Base-by-base conservation (phyloP, 2,113 vertebrate genomes). In the Alligator mississippiensis region DNA sequence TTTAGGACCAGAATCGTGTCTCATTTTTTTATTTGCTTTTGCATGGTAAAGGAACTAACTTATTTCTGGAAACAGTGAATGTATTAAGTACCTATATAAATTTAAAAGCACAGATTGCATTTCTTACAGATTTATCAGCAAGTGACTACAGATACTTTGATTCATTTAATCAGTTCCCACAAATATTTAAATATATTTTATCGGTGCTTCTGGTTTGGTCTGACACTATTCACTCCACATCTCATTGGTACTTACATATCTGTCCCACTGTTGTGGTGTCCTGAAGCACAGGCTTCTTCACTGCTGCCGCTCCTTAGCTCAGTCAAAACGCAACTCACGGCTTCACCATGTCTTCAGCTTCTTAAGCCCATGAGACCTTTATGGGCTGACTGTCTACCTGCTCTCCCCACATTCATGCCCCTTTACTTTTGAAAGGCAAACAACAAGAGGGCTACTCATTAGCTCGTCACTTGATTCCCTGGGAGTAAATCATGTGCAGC, bases 321-420 rank as follows among this genome's bases (percentile, higher is more conserved):
- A 80, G 85, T 21, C 0, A 0, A 93, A 62, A 85, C 1, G 15
- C 47, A 17, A 59, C 80, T 82, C 0, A 0, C 9, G 47, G n/a
- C 21, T 38, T 82, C 62, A 87, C 15, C 54, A 68, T 80, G 72
- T 30, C 76, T 78, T 55, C 1, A 3, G 28, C 22, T n/a, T 60
- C 60, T 70, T 25, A 64, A 17, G 14, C 14, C 12, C 70, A 25
- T 13, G 6, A 22, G 70, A 72, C 38, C 21, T 72, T 72, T 66
- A 28, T 1, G 1, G 22, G 79, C 47, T 18, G 57, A 75, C 30
- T 34, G 14, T 6, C 66, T 34, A 47, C 78, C 82, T 76, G 77
- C 79, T 83, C 77, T 94, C 68, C 80, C 30, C 82, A 78, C 60
- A 30, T 34, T 6, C 24, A 54, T 1, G 2, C 2, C 80, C 16